These are phyloP conservation scores for Agriopis leucophaearia DNA, from an alignment of 2,888 invertebrate species.

Conservation along the genomic window DNA sequence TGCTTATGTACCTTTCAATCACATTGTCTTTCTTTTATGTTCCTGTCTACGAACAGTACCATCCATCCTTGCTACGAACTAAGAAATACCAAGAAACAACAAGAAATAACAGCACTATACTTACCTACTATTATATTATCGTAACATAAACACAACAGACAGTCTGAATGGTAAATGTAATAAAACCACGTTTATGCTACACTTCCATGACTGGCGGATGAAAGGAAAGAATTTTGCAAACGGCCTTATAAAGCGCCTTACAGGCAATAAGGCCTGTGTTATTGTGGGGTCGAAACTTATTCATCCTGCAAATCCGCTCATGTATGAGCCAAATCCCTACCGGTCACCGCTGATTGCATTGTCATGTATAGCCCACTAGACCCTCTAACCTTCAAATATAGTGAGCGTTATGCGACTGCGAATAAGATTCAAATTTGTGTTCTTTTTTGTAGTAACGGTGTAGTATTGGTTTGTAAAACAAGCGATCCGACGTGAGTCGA, in stretches of 20 bases:
- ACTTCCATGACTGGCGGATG: conserved; percentile 50
- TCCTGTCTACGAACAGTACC: no score
- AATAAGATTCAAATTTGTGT: conserved; percentile 40
- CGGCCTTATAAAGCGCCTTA: conserved; percentile 78
- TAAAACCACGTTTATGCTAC: conserved; percentile 38
- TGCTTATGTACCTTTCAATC: no score
- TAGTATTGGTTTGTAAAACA: conserved; percentile 85
- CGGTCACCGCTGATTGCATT: conserved; percentile 87
- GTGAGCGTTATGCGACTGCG: conserved; percentile 29
- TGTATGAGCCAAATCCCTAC: conserved; percentile 85
- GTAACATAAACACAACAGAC: conserved; percentile 6
- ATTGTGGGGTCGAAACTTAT: conserved; percentile 86
- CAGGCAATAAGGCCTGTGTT: conserved; percentile 81
- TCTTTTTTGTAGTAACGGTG: conserved; percentile 50
- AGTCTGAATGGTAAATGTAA: conserved; percentile 22
- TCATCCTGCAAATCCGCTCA: conserved; percentile 86
- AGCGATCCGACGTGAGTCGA: conserved; percentile 84
- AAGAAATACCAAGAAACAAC: no score
- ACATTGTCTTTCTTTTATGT: no score
- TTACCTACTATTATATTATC: background rate
- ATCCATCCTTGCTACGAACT: no score
- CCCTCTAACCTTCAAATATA: background rate
- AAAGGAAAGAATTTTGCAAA: conserved; percentile 78
- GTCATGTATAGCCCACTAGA: conserved; percentile 67
- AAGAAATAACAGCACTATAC: background rate